Evolutionary conservation across 2,113 vertebrate genomes (phyloP).

Genomic region (Labeo catla): DNA sequence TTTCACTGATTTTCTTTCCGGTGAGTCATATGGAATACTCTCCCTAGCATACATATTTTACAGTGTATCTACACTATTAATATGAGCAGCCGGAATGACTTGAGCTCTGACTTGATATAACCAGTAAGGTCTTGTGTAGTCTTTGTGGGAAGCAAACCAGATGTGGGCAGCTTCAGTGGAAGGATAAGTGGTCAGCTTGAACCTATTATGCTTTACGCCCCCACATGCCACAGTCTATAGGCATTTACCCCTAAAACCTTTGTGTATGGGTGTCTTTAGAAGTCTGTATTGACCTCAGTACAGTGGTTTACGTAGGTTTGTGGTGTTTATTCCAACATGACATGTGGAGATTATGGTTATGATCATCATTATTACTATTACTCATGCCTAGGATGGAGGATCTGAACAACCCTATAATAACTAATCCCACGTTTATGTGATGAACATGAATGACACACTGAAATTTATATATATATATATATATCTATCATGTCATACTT

Average conservation of each 20-base stretch:
- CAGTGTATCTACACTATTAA: neutral
- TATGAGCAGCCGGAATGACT: neutral
- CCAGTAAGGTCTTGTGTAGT: neutral
- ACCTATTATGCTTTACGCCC: conserved; percentile 63
- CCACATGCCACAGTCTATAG: neutral
- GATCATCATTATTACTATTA: neutral
- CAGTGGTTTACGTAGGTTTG: conserved; percentile 10
- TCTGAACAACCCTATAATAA: neutral
- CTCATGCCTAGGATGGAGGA: neutral
- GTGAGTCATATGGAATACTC: neutral
- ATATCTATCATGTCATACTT: too few relatives aligned
- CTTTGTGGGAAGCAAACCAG: conserved; percentile 1
- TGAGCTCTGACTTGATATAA: neutral
- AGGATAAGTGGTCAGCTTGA: conserved; percentile 64
- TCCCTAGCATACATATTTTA: neutral
- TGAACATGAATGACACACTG: neutral
- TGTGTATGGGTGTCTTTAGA: neutral
- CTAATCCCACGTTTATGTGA: neutral
- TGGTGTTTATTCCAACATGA: neutral
- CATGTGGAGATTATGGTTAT: neutral
- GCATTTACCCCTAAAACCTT: neutral
- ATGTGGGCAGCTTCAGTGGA: conserved; percentile 26
- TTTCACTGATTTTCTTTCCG: neutral
- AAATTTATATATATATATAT: too few relatives aligned
- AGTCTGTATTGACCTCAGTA: neutral